Base-by-base conservation (phyloP, 2,113 vertebrate genomes). In the Poeciliopsis occidentalis region DNA sequence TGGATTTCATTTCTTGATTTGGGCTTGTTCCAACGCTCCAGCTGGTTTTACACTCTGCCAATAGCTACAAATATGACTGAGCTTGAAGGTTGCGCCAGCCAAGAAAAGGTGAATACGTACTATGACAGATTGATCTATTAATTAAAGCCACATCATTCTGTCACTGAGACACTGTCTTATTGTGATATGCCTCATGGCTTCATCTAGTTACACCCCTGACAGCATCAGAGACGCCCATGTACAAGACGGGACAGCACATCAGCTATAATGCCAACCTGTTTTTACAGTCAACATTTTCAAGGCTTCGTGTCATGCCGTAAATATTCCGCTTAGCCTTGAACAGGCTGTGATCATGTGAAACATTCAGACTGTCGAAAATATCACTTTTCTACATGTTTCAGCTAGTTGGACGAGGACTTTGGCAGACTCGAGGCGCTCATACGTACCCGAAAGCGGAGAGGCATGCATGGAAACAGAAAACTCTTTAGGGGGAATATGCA, bases 331-430 rank as follows among this genome's bases (percentile, higher is more conserved):
- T 17, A 17, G 64, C 64, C 64, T 41, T 44, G 64, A 67, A 37
- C 64, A 10, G 26, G 64, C 26, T 10, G 37, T 13, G n/a, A 44
- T 67, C 37, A 37, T 67, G 64, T 67, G 64, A 67, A 67, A 67
- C n/a, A 39, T 39, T 65, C 64, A 41, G 37, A 7, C 37, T 27
- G 64, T 41, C 27, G 12, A 39, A 65, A 37, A 65, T 65, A 65
- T 65, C 32, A 65, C 22, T 65, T 65, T 17, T 67, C 37, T 44
- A 15, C 64, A 44, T 67, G 64, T 67, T 67, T 44, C 64, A 41
- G 64, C 64, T 67, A 26, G 64, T 44, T 27, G 24, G 8, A 41
- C 64, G 44, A 27, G n/a, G 10, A 44, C n/a, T 67, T 26, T 27
- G 64, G 41, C n/a, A 41, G n/a, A 39, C 37, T 44, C 44, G 12